Evolutionary conservation across 2,888 invertebrate genomes (phyloP).

Genomic region (Aphelenchoides bicaudatus): DNA sequence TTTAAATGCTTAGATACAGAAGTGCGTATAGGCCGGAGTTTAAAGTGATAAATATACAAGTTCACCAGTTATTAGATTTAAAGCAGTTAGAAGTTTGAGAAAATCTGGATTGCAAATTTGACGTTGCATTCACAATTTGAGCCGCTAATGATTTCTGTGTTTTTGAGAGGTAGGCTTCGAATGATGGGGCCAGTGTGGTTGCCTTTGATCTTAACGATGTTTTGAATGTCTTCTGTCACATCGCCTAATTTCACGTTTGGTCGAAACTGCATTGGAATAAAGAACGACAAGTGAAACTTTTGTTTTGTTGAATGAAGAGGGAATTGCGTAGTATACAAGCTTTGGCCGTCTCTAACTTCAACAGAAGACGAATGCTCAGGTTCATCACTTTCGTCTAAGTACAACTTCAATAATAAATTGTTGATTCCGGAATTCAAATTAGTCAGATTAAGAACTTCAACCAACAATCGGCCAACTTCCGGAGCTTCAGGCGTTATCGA

Average conservation of each 20-base stretch:
- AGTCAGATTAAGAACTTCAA: slow-evolving; percentile 21
- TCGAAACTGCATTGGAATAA: slow-evolving; percentile 23
- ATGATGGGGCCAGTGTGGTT: slow-evolving; percentile 24
- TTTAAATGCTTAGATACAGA: no score
- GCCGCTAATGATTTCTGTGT: slow-evolving; percentile 13
- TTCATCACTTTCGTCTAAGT: neutral
- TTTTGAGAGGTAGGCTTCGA: slow-evolving; percentile 14
- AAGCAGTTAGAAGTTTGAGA: no score
- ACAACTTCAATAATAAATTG: slow-evolving; percentile 8
- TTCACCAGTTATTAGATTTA: no score
- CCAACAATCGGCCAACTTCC: slow-evolving; percentile 24
- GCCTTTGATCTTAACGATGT: slow-evolving; percentile 11
- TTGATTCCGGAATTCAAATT: slow-evolving; percentile 1
- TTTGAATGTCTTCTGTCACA: slow-evolving; percentile 6
- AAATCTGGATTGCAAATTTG: slow-evolving; percentile 20
- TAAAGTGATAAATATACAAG: no score
- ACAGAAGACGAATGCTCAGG: no score
- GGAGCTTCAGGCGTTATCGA: neutral
- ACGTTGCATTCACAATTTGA: slow-evolving; percentile 21
- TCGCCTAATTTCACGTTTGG: slow-evolving; percentile 27
- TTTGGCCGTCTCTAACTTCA: slow-evolving; percentile 11
- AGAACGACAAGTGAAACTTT: slow-evolving; percentile 19
- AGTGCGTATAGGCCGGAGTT: no score
- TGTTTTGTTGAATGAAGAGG: slow-evolving; percentile 6
- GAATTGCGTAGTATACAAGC: slow-evolving; percentile 25